phyloP scores from a whole-genome alignment of 2,888 invertebrate genomes.

The Lasioglossum marginatum region DNA sequence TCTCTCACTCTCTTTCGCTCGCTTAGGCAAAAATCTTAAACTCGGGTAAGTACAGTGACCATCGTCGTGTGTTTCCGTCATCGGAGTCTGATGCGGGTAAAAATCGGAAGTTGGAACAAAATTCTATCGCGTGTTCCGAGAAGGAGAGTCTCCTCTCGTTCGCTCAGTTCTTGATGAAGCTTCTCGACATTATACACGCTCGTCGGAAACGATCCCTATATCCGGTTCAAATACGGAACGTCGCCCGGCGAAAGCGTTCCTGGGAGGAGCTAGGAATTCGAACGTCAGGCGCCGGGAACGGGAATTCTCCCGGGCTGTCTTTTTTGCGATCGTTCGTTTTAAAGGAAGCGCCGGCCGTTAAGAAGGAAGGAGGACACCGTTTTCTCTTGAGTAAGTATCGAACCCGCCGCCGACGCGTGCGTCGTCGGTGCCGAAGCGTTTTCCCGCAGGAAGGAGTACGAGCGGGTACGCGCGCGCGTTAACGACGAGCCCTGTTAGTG shows the following conservation, averaged over 20 bases:
- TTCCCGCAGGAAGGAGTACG: constrained; percentile 12
- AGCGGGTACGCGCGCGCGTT: constrained; percentile 40
- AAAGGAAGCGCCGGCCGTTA: neutral
- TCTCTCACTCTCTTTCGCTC: constrained; percentile 36
- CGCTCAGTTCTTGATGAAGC: neutral
- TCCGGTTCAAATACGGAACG: neutral
- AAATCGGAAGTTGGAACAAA: neutral
- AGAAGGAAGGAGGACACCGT: neutral
- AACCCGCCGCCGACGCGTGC: constrained; percentile 12
- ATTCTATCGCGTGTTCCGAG: neutral
- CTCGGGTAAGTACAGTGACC: constrained; percentile 81
- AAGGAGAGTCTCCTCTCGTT: neutral
- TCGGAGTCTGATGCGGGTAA: neutral
- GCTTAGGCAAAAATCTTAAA: constrained; percentile 76
- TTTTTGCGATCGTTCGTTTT: constrained; percentile 7
- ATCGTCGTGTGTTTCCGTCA: constrained; percentile 41
- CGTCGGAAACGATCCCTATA: neutral
- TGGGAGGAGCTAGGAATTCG: neutral
- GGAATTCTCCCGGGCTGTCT: neutral
- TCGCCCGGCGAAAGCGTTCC: neutral
- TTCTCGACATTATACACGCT: neutral
- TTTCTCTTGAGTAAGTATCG: constrained; percentile 11
- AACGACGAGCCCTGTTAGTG: constrained; percentile 42
- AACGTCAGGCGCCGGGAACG: neutral
- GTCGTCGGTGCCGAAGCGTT: neutral